A percentile compares a stretch with the other conserved stretches of the same genome.
These are phyloP conservation scores for Ascaphus truei DNA, from an alignment of 2,113 vertebrate genomes.

Conservation along the genomic window DNA sequence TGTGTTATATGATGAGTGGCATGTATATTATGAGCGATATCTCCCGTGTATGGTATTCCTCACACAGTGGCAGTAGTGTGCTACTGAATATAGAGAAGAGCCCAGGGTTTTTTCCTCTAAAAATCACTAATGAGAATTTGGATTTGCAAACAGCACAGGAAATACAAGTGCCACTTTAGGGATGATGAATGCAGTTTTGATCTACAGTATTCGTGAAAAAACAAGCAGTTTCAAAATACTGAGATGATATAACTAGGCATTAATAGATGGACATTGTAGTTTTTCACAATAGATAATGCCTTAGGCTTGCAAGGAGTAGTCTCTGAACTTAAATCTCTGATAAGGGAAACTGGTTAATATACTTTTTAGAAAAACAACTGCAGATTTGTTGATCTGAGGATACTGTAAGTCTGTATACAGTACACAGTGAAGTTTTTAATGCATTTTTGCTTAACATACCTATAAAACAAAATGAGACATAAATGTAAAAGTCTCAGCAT, in stretches of 20 bases:
- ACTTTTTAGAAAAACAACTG: slow-evolving; percentile 17
- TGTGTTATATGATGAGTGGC: no score
- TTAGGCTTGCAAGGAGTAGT: neutral
- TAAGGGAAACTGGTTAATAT: slow-evolving; percentile 16
- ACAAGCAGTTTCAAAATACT: neutral
- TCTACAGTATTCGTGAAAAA: slow-evolving; percentile 1
- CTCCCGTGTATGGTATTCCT: no score
- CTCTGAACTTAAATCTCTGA: neutral
- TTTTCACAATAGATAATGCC: slow-evolving; percentile 21
- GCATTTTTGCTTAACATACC: neutral
- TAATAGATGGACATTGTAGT: slow-evolving; percentile 6
- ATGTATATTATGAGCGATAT: no score
- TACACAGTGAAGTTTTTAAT: neutral
- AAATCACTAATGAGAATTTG: no score
- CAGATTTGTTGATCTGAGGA: neutral
- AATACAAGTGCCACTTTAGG: neutral
- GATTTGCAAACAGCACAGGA: slow-evolving; percentile 1
- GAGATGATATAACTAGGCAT: slow-evolving; percentile 4
- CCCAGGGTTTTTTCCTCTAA: no score
- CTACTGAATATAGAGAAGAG: no score
- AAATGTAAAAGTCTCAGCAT: no score
- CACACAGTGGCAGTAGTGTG: no score
- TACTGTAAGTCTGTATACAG: no score
- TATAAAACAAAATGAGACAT: no score
- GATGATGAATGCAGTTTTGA: slow-evolving; percentile 3